A percentile compares a stretch with the other conserved stretches of the same genome.
These are phyloP conservation scores for Mythimna loreyi DNA, from an alignment of 2,888 invertebrate species.

Conservation along the genomic window DNA sequence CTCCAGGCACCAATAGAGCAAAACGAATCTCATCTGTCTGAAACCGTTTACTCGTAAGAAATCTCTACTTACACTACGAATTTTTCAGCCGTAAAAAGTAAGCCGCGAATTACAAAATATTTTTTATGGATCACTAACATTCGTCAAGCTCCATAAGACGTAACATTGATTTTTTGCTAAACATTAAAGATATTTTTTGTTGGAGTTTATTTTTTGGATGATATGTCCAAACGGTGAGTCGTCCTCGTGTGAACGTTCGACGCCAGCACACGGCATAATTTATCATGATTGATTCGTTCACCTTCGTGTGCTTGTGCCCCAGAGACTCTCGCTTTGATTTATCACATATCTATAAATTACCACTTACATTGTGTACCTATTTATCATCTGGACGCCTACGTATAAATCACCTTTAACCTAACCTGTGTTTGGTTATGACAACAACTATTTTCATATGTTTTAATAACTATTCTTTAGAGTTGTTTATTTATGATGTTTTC, in stretches of 20 bases:
- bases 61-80: constrained; percentile 23
- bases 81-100: constrained; percentile 30
- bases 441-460: constrained; percentile 44
- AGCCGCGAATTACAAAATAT: constrained; percentile 7
- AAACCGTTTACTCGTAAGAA: constrained; percentile 38
- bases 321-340: constrained; percentile 70
- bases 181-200: constrained; percentile 33
- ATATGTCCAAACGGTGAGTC: constrained; percentile 50
- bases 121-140: constrained; percentile 22
- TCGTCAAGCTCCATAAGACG: constrained; percentile 33
- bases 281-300: constrained; percentile 75
- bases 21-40: constrained; percentile 60
- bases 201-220: constrained; percentile 28
- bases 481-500: constrained; percentile 48
- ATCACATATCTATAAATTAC: constrained; percentile 72
- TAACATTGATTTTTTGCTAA: constrained; percentile 25
- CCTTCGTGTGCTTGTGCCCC: constrained; percentile 62
- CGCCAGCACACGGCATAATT: constrained; percentile 69
- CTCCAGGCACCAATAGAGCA: constrained; percentile 71
- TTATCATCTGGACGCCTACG: constrained; percentile 62
- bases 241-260: constrained; percentile 58
- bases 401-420: constrained; percentile 62
- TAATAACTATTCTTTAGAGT: constrained; percentile 37
- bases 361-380: constrained; percentile 70
- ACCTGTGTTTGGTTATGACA: constrained; percentile 37